phyloP scores from a whole-genome alignment of 2,888 invertebrate species.

The Hirtodrosophila alboralis region DNA sequence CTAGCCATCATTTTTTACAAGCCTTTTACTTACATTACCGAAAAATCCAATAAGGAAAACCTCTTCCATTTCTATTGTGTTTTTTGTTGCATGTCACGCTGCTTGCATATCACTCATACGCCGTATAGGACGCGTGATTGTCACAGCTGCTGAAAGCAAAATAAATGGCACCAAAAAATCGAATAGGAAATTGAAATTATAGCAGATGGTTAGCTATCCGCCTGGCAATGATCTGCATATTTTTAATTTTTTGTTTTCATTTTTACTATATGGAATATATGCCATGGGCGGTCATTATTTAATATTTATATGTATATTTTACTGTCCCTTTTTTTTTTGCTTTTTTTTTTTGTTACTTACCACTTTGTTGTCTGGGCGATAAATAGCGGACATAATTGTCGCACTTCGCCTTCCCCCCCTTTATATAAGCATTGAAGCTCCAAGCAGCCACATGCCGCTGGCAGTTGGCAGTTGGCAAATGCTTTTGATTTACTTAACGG shows the following conservation, averaged over 20 bases:
- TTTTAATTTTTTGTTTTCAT: not conserved
- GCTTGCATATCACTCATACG: slow-evolving; percentile 64
- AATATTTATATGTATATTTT: slow-evolving; percentile 43
- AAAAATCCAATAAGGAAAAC: not conserved
- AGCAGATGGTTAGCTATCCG: slow-evolving; percentile 10
- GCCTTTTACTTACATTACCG: slow-evolving; percentile 26
- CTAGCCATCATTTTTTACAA: slow-evolving; percentile 41
- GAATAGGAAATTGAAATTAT: slow-evolving; percentile 21
- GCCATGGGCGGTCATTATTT: slow-evolving; percentile 1
- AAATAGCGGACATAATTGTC: slow-evolving; percentile 67
- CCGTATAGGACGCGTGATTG: slow-evolving; percentile 3
- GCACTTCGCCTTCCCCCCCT: slow-evolving; percentile 3
- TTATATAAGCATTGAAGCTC: slow-evolving; percentile 1
- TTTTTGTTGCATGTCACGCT: slow-evolving; percentile 12
- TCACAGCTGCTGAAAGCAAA: slow-evolving; percentile 34
- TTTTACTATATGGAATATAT: not conserved
- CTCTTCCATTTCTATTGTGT: not conserved
- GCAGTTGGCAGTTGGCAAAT: slow-evolving; percentile 59
- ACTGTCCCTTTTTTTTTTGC: slow-evolving; percentile 14
- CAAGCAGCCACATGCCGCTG: slow-evolving; percentile 48
- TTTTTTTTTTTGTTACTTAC: slow-evolving; percentile 22
- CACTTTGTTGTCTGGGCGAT: slow-evolving; percentile 47
- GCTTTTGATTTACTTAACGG: slow-evolving; percentile 65
- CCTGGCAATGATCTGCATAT: slow-evolving; percentile 45
- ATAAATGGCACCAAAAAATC: not conserved